A percentile compares a stretch with the other conserved stretches of the same genome.
Evolutionary conservation across 2,113 vertebrate species (phyloP).

Genomic region (Corapipo altera): DNA sequence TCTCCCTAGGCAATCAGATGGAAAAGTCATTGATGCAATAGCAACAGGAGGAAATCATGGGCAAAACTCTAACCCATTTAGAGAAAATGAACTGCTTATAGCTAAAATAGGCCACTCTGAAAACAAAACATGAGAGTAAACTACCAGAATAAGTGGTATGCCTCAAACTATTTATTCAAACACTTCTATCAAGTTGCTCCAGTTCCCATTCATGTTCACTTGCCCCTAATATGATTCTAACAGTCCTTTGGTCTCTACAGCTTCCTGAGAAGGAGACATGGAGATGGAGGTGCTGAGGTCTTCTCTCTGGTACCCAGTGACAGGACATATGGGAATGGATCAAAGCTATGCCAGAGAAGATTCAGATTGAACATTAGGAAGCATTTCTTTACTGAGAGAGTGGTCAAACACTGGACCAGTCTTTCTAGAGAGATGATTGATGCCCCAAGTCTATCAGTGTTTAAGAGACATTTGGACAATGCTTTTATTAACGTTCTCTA

Average conservation of each 20-base stretch:
- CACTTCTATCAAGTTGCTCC: background rate
- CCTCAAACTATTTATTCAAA: background rate
- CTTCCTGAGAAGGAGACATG: background rate
- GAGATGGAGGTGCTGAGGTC: background rate
- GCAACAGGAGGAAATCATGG: background rate
- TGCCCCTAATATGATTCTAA: background rate
- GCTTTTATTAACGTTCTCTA: background rate
- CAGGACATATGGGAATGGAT: background rate
- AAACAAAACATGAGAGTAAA: background rate
- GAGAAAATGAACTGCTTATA: background rate
- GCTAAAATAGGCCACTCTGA: background rate
- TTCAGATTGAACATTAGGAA: background rate
- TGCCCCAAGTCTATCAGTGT: background rate
- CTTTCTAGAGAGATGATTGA: background rate
- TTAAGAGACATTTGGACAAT: background rate
- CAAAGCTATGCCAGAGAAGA: background rate
- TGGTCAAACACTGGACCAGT: background rate
- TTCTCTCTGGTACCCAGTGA: background rate
- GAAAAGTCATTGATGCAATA: background rate
- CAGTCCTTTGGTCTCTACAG: background rate
- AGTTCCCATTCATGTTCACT: background rate
- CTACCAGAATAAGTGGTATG: background rate
- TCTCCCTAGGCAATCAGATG: background rate
- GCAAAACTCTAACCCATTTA: background rate
- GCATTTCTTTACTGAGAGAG: background rate